Conservation (phyloP, 2,113 vertebrate species). For the Greenwoodochromis staneri region DNA sequence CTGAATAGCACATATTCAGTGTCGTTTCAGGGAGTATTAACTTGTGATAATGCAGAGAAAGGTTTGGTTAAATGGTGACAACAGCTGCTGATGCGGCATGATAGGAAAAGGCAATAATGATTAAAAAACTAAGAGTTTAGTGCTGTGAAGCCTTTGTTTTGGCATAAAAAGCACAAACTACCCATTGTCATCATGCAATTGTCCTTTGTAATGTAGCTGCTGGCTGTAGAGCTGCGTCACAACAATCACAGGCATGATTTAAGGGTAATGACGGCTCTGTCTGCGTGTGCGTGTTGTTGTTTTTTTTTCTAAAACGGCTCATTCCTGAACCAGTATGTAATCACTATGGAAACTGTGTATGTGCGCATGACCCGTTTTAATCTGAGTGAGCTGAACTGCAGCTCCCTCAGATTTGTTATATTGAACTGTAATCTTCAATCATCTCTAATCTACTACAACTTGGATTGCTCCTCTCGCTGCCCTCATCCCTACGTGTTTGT, state of each 20-base stretch:
- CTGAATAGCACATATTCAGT: background rate
- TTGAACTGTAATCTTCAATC: slow-evolving; percentile 52
- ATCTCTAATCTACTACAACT: slow-evolving; percentile 43
- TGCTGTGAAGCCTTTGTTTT: background rate
- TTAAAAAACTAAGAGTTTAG: background rate
- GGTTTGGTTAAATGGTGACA: background rate
- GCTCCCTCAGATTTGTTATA: slow-evolving; percentile 37
- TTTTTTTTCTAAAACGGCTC: background rate
- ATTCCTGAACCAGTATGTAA: background rate
- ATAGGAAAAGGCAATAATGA: background rate
- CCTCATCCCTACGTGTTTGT: background rate
- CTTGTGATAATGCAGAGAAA: background rate
- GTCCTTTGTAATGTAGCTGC: background rate
- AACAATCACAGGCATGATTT: background rate
- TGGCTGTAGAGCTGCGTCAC: background rate
- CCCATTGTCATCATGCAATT: background rate
- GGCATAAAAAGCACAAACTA: background rate
- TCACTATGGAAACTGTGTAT: slow-evolving; percentile 51
- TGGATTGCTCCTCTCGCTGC: slow-evolving; percentile 25
- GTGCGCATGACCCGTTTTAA: background rate
- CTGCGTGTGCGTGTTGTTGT: background rate
- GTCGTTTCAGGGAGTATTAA: background rate
- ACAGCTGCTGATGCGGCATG: background rate
- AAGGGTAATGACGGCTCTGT: background rate
- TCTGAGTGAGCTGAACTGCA: slow-evolving; percentile 5